Evolutionary conservation across 2,888 invertebrate species (phyloP), one percentile per base, ranked within the genome.

Genomic region (Rapana venosa): DNA sequence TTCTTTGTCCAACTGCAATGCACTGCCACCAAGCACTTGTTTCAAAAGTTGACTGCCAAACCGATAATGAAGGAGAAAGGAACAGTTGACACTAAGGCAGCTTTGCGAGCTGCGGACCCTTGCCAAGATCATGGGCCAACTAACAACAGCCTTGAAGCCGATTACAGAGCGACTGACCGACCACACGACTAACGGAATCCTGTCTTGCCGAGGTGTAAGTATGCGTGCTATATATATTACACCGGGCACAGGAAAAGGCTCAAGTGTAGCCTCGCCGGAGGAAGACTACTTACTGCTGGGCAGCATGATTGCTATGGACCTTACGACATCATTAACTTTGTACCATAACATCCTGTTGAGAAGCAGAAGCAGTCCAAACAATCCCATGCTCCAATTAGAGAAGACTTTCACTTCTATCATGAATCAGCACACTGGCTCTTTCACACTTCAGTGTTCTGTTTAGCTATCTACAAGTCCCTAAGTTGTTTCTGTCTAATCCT

Each of bases 341-440:
- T 22, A 22, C 47, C 81, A 83, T 30, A 83, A 83, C 81, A 83
- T 83, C 81, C 81, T 83, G 81, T 83, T 15, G 36, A 36, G 81
- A 36, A 36, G 26, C 32, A 35, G 26, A 35, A 36, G 26, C 32
- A 35, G 26, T 20, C 74, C 30, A 79, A 30, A 32, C 77, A 32
- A 32, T 35, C 77, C 77, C 74, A 74, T 26, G 47, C 81, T 36
- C 81, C 47, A 47, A 47, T 83, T 36, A 83, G 15, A 47, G 36
- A 22, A 47, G 26, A 83, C 81, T 26, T 47, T 47, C 47, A 47
- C 4, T 47, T 47, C 47, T 47, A 47, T 47, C 47, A 47, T 47
- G 47, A 47, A 47, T 47, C 47, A 8, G 47, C 47, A 47, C 47
- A 47, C 47, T 47, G 4, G 47, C 47, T 47, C 47, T 47, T 47